phyloP scores from a whole-genome alignment of 2,888 invertebrate species.

The Byasa hedistus region DNA sequence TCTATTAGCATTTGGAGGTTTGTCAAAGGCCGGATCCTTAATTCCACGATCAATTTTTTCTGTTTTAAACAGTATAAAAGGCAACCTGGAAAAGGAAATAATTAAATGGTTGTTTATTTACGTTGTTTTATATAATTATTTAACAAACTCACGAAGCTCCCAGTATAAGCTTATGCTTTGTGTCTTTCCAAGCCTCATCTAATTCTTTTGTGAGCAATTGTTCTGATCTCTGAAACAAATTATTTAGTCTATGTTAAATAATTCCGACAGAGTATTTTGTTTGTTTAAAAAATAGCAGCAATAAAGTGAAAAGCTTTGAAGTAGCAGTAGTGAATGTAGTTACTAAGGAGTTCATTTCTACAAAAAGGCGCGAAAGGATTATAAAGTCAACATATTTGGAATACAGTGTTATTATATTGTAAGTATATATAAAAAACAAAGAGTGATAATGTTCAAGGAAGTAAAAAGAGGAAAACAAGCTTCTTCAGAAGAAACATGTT shows the following conservation, averaged over 20 bases:
- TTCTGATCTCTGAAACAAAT: conserved; percentile 61
- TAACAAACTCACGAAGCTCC: conserved; percentile 65
- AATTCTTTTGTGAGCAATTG: conserved; percentile 65
- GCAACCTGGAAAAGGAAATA: conserved; percentile 52
- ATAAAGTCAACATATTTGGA: too few species aligned
- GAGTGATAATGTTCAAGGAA: too few species aligned
- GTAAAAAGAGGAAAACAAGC: too few species aligned
- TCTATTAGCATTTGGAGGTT: conserved; percentile 48
- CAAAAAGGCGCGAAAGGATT: too few species aligned
- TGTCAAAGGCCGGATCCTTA: conserved; percentile 65
- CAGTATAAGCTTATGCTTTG: conserved; percentile 69
- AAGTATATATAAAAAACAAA: too few species aligned
- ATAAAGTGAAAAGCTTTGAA: too few species aligned
- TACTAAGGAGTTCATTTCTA: too few species aligned
- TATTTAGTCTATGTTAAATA: not conserved
- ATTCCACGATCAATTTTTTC: conserved; percentile 66
- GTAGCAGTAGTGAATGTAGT: too few species aligned
- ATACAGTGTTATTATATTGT: too few species aligned
- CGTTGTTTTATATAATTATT: not conserved
- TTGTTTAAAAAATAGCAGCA: too few species aligned
- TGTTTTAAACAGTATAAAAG: conserved; percentile 71
- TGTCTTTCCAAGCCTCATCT: conserved; percentile 60
- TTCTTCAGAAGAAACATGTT: too few species aligned
- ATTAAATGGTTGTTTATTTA: not conserved
- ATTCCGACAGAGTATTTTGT: too few species aligned